Percentiles rank a stretch among this genome's conserved stretches.
Evolutionary conservation across 92 coral and sea anemone genomes (phyloP).

Genomic region (Meandrina meandrites): DNA sequence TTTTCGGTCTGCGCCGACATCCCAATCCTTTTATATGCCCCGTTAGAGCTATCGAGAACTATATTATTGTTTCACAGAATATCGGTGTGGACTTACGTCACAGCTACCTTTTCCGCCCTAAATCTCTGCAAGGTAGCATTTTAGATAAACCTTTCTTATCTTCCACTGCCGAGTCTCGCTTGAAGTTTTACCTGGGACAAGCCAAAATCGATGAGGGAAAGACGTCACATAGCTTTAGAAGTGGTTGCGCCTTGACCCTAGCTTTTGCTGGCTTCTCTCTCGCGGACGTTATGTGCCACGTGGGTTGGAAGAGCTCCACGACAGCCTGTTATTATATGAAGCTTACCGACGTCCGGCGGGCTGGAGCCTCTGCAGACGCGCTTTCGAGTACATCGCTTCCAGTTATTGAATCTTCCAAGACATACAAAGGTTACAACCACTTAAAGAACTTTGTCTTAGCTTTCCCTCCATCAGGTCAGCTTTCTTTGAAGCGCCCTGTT

Average conservation of each 20-base stretch:
- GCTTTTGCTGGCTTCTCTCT: neutral
- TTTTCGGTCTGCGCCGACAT: constrained; percentile 54
- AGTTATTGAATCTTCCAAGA: neutral
- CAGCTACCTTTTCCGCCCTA: constrained; percentile 49
- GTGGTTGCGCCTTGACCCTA: too few relatives aligned
- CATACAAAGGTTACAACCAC: neutral
- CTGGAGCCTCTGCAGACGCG: neutral
- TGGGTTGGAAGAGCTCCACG: neutral
- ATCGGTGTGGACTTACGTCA: neutral
- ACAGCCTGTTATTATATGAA: neutral
- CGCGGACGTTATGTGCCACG: neutral
- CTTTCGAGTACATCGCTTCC: neutral
- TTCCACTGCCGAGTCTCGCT: neutral
- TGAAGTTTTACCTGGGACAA: neutral
- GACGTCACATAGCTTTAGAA: neutral
- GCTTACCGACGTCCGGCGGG: neutral
- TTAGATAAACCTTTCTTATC: constrained; percentile 19
- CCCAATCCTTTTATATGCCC: constrained; percentile 28
- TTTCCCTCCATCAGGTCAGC: neutral
- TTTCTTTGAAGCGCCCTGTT: neutral
- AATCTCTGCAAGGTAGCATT: constrained; percentile 36
- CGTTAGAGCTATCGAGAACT: too few relatives aligned
- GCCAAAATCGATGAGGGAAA: neutral
- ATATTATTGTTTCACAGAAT: too few relatives aligned
- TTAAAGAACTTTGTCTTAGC: too few relatives aligned